Conservation (phyloP, 2,113 vertebrate species). For the Tamias sibiricus region DNA sequence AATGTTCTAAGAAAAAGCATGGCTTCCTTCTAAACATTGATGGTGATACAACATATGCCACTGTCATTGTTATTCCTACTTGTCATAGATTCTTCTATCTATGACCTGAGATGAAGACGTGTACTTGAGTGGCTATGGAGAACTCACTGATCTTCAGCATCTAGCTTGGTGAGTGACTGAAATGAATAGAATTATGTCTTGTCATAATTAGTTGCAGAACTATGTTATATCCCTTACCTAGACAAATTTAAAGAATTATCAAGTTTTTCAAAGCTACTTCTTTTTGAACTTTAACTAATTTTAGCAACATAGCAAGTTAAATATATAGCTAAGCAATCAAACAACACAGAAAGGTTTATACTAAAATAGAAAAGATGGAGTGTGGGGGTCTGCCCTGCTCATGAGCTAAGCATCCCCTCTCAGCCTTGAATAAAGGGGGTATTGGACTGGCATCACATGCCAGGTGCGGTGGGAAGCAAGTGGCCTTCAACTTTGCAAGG, state of each 20-base stretch:
- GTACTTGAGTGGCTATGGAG: neutral
- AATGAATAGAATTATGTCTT: neutral
- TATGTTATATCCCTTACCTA: neutral
- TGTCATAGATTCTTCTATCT: neutral
- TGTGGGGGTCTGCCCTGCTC: too few relatives aligned
- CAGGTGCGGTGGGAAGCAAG: too few relatives aligned
- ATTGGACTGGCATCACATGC: too few relatives aligned
- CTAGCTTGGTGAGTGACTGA: neutral
- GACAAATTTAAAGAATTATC: slow-evolving; percentile 18
- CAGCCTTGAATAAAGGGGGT: too few relatives aligned
- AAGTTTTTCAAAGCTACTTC: slow-evolving; percentile 52
- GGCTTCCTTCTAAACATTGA: neutral
- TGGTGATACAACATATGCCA: neutral
- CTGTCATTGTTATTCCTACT: neutral
- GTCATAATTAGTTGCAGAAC: neutral
- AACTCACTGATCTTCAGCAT: slow-evolving; percentile 20
- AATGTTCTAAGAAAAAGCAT: neutral
- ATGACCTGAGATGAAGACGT: neutral
- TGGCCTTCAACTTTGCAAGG: too few relatives aligned
- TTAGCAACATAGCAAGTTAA: neutral
- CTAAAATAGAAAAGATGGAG: neutral
- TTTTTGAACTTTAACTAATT: slow-evolving; percentile 44
- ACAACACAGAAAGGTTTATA: neutral
- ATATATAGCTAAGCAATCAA: slow-evolving; percentile 20
- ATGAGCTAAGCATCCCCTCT: too few relatives aligned